phyloP scores from a whole-genome alignment of 2,113 vertebrate genomes.

The Indicator indicator region DNA sequence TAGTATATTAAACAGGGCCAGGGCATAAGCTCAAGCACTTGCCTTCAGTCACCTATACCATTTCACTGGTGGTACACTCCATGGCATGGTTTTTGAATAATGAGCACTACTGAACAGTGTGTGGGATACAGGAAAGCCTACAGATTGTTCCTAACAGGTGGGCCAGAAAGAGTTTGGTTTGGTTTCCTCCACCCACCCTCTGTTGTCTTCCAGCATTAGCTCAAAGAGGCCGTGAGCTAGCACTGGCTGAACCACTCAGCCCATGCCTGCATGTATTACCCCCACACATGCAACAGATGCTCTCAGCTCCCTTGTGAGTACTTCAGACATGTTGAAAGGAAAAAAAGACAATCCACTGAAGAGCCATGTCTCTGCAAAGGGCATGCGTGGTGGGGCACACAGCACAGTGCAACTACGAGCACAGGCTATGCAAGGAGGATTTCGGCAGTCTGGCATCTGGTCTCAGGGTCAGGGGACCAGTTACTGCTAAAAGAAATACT shows the following conservation, averaged over 20 bases:
- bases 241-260: neutral
- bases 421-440: neutral
- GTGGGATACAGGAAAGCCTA: neutral
- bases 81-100: neutral
- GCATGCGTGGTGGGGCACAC: fast-evolving
- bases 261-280: neutral
- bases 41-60: neutral
- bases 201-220: neutral
- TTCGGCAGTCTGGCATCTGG: neutral
- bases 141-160: fast-evolving
- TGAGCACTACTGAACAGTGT: neutral
- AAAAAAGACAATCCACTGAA: neutral
- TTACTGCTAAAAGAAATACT: neutral
- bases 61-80: fast-evolving
- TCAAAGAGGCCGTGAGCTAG: neutral
- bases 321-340: fast-evolving
- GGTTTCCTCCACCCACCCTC: neutral
- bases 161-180: neutral
- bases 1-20: neutral
- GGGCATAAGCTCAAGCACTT: neutral
- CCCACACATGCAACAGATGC: fast-evolving
- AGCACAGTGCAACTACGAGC: fast-evolving
- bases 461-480: neutral
- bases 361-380: neutral
- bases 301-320: neutral